A percentile compares a stretch with the other conserved stretches of the same genome.
Evolutionary conservation across 2,113 vertebrate species (phyloP).

Genomic region (Percina caprodes): DNA sequence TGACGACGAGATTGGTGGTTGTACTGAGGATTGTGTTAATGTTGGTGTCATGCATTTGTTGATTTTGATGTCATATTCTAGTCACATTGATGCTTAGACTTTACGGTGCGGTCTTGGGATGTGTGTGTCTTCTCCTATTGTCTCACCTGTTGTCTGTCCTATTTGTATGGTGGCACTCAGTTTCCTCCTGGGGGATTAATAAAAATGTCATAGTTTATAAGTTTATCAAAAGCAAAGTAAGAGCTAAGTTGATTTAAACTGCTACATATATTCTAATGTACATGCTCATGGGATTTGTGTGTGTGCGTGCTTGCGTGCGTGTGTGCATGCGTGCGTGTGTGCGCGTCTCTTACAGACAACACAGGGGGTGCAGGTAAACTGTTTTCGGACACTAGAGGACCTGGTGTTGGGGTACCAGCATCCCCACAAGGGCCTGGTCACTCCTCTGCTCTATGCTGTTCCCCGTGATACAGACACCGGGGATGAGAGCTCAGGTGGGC

Average conservation of each 20-base stretch:
- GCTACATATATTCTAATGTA: background rate
- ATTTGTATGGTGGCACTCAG: too few relatives aligned
- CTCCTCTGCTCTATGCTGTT: slow-evolving; percentile 86
- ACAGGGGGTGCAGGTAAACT: slow-evolving; percentile 89
- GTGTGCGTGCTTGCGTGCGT: slow-evolving; percentile 11
- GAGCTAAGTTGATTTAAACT: background rate
- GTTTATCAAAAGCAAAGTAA: background rate
- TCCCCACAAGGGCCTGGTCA: slow-evolving; percentile 89
- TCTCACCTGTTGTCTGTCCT: too few relatives aligned
- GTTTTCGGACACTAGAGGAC: slow-evolving; percentile 87
- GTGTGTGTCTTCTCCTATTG: too few relatives aligned
- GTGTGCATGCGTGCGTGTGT: background rate
- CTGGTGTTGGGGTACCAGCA: slow-evolving; percentile 89
- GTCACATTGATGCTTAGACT: too few relatives aligned
- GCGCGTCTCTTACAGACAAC: slow-evolving; percentile 77
- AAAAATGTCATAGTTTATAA: background rate
- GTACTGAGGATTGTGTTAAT: too few relatives aligned
- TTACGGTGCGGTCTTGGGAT: too few relatives aligned
- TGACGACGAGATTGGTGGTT: too few relatives aligned
- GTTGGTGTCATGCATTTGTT: too few relatives aligned
- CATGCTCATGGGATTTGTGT: background rate
- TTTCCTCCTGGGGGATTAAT: too few relatives aligned
- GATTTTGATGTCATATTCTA: too few relatives aligned
- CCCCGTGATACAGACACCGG: slow-evolving; percentile 68
- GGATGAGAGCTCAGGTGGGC: slow-evolving; percentile 86